Conservation (phyloP, 2,888 invertebrate species). For the Ischnus inquisitorius region DNA sequence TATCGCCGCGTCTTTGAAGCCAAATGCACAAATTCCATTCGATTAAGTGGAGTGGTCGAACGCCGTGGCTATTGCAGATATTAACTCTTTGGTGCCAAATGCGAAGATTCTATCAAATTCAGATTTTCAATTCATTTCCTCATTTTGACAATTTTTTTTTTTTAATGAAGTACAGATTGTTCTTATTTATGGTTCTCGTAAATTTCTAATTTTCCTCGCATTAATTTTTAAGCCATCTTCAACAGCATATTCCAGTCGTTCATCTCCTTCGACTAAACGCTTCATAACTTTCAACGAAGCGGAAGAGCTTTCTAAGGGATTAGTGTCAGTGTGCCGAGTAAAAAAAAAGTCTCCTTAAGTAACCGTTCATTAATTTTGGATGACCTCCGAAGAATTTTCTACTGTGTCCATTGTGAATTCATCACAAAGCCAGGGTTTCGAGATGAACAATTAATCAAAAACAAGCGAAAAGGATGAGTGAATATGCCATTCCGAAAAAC, state of each 20-base stretch:
- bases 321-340: not conserved
- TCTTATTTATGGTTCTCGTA: not conserved
- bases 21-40: conserved; percentile 44
- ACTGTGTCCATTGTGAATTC: too few species aligned
- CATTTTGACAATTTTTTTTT: not conserved
- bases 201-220: not conserved
- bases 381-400: too few species aligned
- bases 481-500: not conserved
- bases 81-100: not conserved
- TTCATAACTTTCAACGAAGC: not conserved
- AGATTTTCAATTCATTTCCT: too few species aligned
- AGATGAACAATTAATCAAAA: too few species aligned
- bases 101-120: too few species aligned
- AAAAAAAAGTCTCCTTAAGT: not conserved
- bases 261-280: not conserved
- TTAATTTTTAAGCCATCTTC: not conserved
- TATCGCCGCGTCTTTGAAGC: conserved; percentile 21
- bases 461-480: too few species aligned
- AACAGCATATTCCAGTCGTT: not conserved
- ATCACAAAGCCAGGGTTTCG: too few species aligned
- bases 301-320: not conserved
- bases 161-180: not conserved
- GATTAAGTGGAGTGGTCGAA: not conserved
- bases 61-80: not conserved
- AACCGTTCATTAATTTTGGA: not conserved